Evolutionary conservation across 1,140 invertebrate species (phyloP), one percentile per base, ranked within the genome.

Genomic region (Magallana gigas): DNA sequence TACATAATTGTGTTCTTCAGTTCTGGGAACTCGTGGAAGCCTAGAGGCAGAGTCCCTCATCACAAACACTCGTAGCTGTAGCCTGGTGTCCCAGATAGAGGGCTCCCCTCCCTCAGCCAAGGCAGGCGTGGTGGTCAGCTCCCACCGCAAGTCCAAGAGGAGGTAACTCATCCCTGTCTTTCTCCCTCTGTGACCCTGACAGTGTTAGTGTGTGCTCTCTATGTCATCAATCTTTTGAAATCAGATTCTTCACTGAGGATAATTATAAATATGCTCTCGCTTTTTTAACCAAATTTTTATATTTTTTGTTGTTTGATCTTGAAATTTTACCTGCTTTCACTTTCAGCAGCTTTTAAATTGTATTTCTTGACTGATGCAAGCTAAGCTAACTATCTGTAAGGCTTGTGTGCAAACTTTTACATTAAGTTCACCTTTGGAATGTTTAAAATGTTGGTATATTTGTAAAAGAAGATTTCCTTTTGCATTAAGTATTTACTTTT

Each of bases 71-170:
- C 93, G 92, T 9, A 88, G 93, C 12, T 91, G 93, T 87, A 94
- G 94, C 87, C 92, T 94, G 88, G 92, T 93, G 8, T 91, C 93
- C 80, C 90, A 93, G 29, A 92, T 92, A 81, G 93, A 94, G 48
- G 93, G 94, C 11, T 93, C 95, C 83, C 92, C 95, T 89, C 93
- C 94, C 83, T 87, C 92, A 86, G 92, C 94, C 85, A 92, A 93
- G 80, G 95, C 95, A 16, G 98, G 98, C 5, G 98, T 98, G 9
- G 98, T 98, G 12, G 98, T 99, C n/a, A 98, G 98, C 0, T 98
- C 97, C 56, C 98, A 97, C 91, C 95, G 98, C 71, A 97, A 98
- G 93, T 98, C 98, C 2, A 97, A 98, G 92, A 94, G 98, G 95
- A 97, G 98, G 97, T 98, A 89, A 88, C 5, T 83, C 1, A 9